Conservation (phyloP, 2,797 vertebrate genomes). For the Megalops cyprinoides region DNA sequence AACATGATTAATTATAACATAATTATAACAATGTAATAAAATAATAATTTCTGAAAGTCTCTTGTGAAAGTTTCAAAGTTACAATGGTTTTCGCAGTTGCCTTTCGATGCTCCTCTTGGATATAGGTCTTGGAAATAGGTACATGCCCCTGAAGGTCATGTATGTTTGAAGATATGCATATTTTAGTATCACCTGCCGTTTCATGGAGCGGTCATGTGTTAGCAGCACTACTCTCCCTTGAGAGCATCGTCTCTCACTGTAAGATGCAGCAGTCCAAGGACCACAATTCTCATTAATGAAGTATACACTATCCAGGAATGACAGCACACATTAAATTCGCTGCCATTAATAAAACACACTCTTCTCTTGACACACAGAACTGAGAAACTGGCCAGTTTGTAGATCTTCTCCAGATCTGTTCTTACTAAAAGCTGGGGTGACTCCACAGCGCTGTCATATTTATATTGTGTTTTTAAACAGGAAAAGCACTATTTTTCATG, state of each 20-base stretch:
- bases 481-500: neutral
- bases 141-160: neutral
- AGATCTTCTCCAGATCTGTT: neutral
- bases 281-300: neutral
- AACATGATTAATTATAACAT: no score
- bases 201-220: neutral
- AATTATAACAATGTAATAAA: no score
- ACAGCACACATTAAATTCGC: neutral
- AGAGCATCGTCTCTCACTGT: neutral
- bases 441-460: neutral
- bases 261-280: neutral
- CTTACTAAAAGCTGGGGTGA: neutral
- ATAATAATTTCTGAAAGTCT: neutral
- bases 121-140: neutral
- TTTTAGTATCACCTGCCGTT: neutral
- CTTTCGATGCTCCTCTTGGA: neutral
- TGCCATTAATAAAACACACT: neutral
- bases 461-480: neutral
- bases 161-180: neutral
- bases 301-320: neutral
- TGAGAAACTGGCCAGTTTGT: neutral
- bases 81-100: no score
- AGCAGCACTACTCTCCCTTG: neutral
- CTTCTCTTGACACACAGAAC: neutral
- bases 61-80: neutral